Evolutionary conservation across 2,797 vertebrate species (phyloP).

Genomic region (Phataginus tetradactyla): DNA sequence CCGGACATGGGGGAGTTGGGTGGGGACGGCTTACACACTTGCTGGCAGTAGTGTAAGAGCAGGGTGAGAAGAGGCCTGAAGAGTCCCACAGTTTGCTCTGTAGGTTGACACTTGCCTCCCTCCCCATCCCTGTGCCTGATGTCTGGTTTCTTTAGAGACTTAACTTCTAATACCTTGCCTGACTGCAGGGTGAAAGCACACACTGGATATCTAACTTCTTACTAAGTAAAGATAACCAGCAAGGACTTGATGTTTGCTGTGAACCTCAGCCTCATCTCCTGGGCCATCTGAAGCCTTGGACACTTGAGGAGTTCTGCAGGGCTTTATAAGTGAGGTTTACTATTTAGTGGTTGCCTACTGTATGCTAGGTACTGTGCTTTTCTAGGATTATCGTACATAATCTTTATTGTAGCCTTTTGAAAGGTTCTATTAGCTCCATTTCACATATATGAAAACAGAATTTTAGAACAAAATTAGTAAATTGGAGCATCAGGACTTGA

Average conservation of each 20-base stretch:
- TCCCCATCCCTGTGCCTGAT: background rate
- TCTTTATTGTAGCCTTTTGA: background rate
- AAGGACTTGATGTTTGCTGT: background rate
- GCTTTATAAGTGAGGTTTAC: background rate
- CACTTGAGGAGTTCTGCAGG: background rate
- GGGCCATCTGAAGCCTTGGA: background rate
- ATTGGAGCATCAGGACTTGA: background rate
- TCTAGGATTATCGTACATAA: background rate
- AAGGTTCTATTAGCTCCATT: background rate
- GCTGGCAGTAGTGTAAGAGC: background rate
- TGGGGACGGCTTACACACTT: background rate
- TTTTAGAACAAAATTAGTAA: background rate
- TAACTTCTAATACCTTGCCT: background rate
- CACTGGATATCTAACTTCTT: background rate
- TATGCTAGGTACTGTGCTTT: background rate
- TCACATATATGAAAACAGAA: background rate
- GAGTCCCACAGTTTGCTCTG: background rate
- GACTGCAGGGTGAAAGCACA: background rate
- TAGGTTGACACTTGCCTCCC: background rate
- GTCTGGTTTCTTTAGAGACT: background rate
- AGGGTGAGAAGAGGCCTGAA: background rate
- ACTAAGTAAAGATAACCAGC: background rate
- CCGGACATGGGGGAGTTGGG: background rate
- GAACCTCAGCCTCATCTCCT: background rate
- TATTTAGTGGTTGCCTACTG: background rate